Evolutionary conservation across 2,797 vertebrate genomes (phyloP).

Genomic region (Crocodylus rhombifer): DNA sequence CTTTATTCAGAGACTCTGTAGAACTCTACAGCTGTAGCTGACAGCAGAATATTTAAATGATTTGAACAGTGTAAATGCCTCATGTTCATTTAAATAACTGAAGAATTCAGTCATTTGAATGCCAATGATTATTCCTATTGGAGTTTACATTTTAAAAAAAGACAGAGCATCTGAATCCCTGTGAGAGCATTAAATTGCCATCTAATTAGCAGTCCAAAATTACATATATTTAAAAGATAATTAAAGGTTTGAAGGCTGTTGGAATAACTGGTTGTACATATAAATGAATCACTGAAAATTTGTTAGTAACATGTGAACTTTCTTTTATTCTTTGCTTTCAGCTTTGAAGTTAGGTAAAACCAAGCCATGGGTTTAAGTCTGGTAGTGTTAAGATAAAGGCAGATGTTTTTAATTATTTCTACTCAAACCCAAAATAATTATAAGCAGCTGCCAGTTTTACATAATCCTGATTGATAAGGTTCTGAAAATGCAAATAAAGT

Average conservation of each 20-base stretch:
- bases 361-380: constrained; percentile 78
- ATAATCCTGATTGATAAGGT: constrained; percentile 84
- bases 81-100: constrained; percentile 83
- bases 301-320: constrained; percentile 80
- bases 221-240: constrained; percentile 91
- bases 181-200: constrained; percentile 85
- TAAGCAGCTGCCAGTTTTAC: constrained; percentile 85
- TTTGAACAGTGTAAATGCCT: constrained; percentile 73
- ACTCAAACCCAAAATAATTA: constrained; percentile 83
- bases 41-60: constrained; percentile 79
- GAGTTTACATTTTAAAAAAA: constrained; percentile 83
- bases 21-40: constrained; percentile 77
- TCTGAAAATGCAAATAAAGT: constrained; percentile 81
- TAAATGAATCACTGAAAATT: constrained; percentile 86
- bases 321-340: constrained; percentile 80
- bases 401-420: constrained; percentile 87
- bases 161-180: constrained; percentile 82
- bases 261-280: constrained; percentile 83
- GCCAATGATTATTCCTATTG: constrained; percentile 89
- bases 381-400: constrained; percentile 84
- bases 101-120: constrained; percentile 87
- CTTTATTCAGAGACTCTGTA: constrained; percentile 56
- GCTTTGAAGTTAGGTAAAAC: constrained; percentile 82
- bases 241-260: constrained; percentile 87
- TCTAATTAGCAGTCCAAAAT: constrained; percentile 91